Evolutionary conservation across 2,888 invertebrate genomes (phyloP), one percentile per base, ranked within the genome.

Genomic region (Epistrophella euchroma): DNA sequence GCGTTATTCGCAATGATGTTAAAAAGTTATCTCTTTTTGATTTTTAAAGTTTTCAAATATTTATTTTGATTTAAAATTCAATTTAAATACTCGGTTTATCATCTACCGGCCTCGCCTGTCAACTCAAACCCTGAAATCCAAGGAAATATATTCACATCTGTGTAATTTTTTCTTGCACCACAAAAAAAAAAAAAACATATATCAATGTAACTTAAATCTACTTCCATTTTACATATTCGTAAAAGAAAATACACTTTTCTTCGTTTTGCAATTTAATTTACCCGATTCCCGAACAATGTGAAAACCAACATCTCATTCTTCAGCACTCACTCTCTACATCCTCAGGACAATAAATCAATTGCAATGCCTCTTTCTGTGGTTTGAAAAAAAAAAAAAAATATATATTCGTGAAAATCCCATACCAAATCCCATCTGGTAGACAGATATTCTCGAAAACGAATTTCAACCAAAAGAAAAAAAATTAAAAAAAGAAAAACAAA

Each of bases 281-380:
- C 66, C 68, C 60, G 62, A 78, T 70, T 58, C 52, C 68, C 60
- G 55, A 78, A 73, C 77, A 73, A 68, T 71, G 62, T 60, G 62
- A 78, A 66, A 60, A 73, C 60, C 60, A 55, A 74, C 72, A 85
- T 72, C 68, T 55, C 80, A 79, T 74, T 79, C 74, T 56, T 84
- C 66, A 72, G 56, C 32, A 35, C 74, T 79, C 74, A 56, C 72
- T 66, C 45, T 13, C 45, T 43, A 85, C 62, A 79, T 81, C 81
- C 85, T 74, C 73, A 74, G 81, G 85, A 86, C 85, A 86, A 86
- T 86, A 86, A 86, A 86, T 86, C 85, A 86, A 86, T 86, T 81
- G 85, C 85, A 86, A 86, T 81, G 77, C 73, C 77, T 73, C 32
- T 74, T 58, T 73, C 45, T 50, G 68, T 68, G 68, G 72, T 70